phyloP scores from a whole-genome alignment of 2,113 vertebrate species.

The mouse (Mus musculus) region GRCm39 chr15:80752501-80753000 shows the following conservation, averaged over 20 bases:
- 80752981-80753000: background rate
- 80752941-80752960: background rate
- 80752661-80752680: background rate
- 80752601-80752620: background rate
- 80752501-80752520: background rate
- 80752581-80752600: background rate
- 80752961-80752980: background rate
- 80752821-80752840: background rate
- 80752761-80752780: background rate
- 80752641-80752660: background rate
- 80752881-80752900: background rate
- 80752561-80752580: background rate
- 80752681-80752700: background rate
- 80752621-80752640: background rate
- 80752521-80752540: background rate
- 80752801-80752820: background rate
- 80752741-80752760: background rate
- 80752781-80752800: background rate
- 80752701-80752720: background rate
- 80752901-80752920: background rate
- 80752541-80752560: background rate
- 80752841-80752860: background rate
- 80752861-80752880: background rate
- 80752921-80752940: background rate
- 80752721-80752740: conserved; percentile 3